Evolutionary conservation across 2,113 vertebrate genomes (phyloP), one percentile per base, ranked within the genome.

Genomic region (Cephalopholis sonnerati): DNA sequence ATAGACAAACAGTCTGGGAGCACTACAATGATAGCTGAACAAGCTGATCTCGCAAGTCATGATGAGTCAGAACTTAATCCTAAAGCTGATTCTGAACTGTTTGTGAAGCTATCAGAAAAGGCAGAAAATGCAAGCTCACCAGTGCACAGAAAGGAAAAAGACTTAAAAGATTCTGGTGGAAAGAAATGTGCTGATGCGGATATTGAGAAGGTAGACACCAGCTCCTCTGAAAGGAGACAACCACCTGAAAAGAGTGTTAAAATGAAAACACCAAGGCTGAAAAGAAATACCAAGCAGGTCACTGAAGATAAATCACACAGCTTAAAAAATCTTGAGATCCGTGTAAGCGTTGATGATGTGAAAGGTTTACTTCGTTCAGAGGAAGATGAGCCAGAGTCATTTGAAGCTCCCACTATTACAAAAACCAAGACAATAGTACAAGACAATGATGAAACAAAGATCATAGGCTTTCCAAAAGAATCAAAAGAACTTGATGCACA

Each of bases 231-330:
- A 82, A 97, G 94, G 70, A 95, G 91, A 59, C 75, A 91, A 0
- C 86, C 81, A 3, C 86, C 95, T 4, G 97, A 98, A 84, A 99
- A 97, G 91, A 92, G 61, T 75, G 85, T 94, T 0, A 99, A 98
- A 86, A 91, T 97, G 50, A 99, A 99, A 93, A 93, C 95, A 17
- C 95, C 96, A 70, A 95, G 97, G 61, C 91, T 96, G 44, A 96
- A 95, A 88, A 96, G 96, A 74, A 97, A 96, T 66, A 77, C 93
- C 1, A 97, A 97, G 89, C 90, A 94, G 0, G 83, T 90, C 0
- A 90, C 88, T 18, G 97, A 98, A 57, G 97, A 96, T 75, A 95
- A 96, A 2, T 94, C 97, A 0, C 94, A 98, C 51, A 96, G 92
- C 77, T 86, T 98, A 77, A 98, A 96, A 92, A 97, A 94, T 0